Percentiles rank a stretch among this genome's conserved stretches.
Evolutionary conservation across 2,797 vertebrate genomes (phyloP).

Genomic region (Silurus aristotelis): DNA sequence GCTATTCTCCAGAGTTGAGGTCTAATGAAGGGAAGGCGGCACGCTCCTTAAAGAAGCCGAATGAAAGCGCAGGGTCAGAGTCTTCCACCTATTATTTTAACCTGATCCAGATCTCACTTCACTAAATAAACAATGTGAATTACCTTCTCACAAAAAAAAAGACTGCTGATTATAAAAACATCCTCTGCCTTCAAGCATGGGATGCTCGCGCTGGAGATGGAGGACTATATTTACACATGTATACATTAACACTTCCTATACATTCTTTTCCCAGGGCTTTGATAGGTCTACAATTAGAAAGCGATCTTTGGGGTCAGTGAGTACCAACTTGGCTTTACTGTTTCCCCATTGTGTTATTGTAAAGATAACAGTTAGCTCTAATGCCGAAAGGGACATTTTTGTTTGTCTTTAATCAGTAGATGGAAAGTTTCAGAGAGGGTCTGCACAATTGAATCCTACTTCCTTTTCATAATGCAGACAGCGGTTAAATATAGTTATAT

Average conservation of each 20-base stretch:
- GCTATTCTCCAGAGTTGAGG: conserved; percentile 44
- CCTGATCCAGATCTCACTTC: conserved; percentile 25
- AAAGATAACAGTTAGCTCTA: neutral
- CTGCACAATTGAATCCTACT: neutral
- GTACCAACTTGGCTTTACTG: conserved; percentile 19
- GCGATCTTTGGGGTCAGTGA: conserved; percentile 37
- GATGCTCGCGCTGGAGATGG: conserved; percentile 35
- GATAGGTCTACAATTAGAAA: conserved; percentile 23
- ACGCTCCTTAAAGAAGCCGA: conserved; percentile 36
- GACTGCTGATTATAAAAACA: conserved; percentile 39
- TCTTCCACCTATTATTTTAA: conserved; percentile 56
- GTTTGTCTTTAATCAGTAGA: conserved; percentile 2
- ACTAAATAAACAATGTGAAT: conserved; percentile 31
- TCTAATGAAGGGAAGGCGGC: conserved; percentile 43
- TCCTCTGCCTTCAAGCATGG: conserved; percentile 41
- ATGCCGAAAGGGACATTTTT: neutral
- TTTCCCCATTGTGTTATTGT: neutral
- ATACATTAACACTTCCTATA: conserved; percentile 43
- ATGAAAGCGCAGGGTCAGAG: conserved; percentile 34
- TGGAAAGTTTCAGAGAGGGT: neutral
- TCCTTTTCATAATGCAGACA: neutral
- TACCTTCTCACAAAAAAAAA: conserved; percentile 25
- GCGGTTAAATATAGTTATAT: neutral
- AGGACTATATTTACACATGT: conserved; percentile 39
- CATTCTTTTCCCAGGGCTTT: conserved; percentile 43